Conservation (phyloP, 2,888 invertebrate species). For the Lycaena phlaeas region DNA sequence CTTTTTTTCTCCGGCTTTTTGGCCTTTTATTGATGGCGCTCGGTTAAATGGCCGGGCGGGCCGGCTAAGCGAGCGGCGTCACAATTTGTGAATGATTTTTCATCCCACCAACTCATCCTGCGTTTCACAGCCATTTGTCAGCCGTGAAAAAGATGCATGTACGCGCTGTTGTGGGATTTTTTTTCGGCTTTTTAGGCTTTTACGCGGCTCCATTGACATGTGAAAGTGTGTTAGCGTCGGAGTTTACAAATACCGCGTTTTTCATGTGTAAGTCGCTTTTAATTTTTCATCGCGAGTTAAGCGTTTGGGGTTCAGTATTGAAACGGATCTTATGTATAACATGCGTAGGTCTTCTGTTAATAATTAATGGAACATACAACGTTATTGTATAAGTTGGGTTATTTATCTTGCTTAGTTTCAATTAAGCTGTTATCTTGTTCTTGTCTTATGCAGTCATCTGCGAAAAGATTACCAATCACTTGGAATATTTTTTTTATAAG, state of each 20-base stretch:
- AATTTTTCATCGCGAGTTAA: conserved; percentile 22
- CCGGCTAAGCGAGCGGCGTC: conserved; percentile 51
- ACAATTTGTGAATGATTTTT: conserved; percentile 69
- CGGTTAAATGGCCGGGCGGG: conserved; percentile 58
- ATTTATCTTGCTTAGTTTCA: too few relatives aligned
- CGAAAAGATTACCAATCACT: too few relatives aligned
- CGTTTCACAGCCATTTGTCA: conserved; percentile 70
- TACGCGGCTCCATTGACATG: conserved; percentile 69
- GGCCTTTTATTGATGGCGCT: conserved; percentile 65
- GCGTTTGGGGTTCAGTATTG: too few relatives aligned
- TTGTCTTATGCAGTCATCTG: too few relatives aligned
- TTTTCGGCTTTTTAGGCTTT: conserved; percentile 65
- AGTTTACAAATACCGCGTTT: conserved; percentile 55
- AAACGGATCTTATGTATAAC: too few relatives aligned
- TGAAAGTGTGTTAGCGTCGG: conserved; percentile 68
- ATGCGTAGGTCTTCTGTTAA: too few relatives aligned
- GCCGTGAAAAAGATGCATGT: conserved; percentile 67
- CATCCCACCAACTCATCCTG: conserved; percentile 56
- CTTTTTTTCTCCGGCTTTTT: conserved; percentile 45
- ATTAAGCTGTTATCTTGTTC: too few relatives aligned
- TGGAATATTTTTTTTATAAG: too few relatives aligned
- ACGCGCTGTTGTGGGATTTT: conserved; percentile 37
- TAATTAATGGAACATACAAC: too few relatives aligned
- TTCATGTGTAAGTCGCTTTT: conserved; percentile 9
- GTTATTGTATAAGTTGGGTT: too few relatives aligned